Evolutionary conservation across 2,797 vertebrate species (phyloP).

Genomic region (Bucorvus abyssinicus): DNA sequence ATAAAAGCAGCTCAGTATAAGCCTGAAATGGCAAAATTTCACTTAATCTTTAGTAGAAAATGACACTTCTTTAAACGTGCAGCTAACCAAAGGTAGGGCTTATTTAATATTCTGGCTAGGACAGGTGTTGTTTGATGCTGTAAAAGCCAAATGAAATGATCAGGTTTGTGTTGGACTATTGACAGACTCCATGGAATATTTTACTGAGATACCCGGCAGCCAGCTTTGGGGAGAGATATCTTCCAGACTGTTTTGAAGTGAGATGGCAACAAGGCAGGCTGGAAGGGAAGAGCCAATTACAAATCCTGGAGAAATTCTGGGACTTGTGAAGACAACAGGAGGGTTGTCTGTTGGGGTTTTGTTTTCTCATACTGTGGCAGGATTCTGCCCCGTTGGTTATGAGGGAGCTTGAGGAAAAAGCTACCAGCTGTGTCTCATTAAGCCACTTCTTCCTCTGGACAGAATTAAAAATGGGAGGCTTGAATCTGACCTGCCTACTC

Average conservation of each 20-base stretch:
- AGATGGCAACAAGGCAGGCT: neutral
- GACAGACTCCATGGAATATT: neutral
- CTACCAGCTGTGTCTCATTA: neutral
- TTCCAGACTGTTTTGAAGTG: neutral
- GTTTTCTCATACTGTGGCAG: neutral
- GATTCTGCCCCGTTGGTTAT: neutral
- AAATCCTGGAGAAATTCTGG: neutral
- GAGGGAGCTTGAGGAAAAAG: neutral
- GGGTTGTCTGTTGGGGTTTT: neutral
- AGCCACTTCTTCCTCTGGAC: neutral
- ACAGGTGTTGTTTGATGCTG: neutral
- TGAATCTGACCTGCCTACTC: neutral
- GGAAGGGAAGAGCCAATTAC: neutral
- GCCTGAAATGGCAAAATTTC: slow-evolving; percentile 28
- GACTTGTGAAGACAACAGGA: fast-evolving
- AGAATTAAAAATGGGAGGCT: neutral
- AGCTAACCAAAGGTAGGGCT: neutral
- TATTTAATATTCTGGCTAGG: neutral
- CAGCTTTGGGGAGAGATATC: fast-evolving
- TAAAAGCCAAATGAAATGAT: neutral
- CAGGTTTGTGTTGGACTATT: neutral
- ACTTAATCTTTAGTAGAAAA: neutral
- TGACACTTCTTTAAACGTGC: neutral
- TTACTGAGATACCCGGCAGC: neutral
- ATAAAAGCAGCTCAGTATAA: neutral